These are phyloP conservation scores for Aplodontia rufa DNA, from an alignment of 2,113 vertebrate genomes.

Conservation along the genomic window DNA sequence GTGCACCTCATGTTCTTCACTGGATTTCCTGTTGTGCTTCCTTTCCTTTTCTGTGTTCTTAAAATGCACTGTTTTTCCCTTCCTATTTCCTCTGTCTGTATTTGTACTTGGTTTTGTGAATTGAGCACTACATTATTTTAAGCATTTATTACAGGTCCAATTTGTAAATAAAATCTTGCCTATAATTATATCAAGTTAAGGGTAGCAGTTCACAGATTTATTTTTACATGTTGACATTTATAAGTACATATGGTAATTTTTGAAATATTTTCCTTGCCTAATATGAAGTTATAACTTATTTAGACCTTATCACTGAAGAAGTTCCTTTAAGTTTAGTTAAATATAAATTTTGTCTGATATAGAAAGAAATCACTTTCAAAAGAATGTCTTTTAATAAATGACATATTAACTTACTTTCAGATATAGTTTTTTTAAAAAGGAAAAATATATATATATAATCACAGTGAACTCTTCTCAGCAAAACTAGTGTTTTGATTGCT, in stretches of 20 bases:
- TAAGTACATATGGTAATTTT: conserved; percentile 61
- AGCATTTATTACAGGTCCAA: conserved; percentile 49
- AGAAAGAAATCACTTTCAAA: conserved; percentile 46
- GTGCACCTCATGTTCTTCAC: neutral
- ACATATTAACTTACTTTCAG: conserved; percentile 33
- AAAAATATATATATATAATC: neutral
- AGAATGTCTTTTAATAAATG: conserved; percentile 43
- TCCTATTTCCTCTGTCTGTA: conserved; percentile 31
- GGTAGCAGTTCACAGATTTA: conserved; percentile 64
- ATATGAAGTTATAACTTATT: conserved; percentile 64
- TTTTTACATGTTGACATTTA: conserved; percentile 77
- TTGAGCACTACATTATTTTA: conserved; percentile 63
- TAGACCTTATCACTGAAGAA: conserved; percentile 47
- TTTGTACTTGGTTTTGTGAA: neutral
- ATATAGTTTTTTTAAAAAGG: neutral
- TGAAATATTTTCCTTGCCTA: conserved; percentile 59
- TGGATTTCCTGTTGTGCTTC: neutral
- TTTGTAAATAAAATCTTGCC: conserved; percentile 72
- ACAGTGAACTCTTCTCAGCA: neutral
- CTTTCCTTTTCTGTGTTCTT: neutral
- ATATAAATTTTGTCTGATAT: conserved; percentile 45
- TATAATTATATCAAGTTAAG: conserved; percentile 68
- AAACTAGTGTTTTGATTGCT: conserved; percentile 4
- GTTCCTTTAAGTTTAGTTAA: conserved; percentile 62
- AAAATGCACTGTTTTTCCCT: neutral